Conservation (phyloP, 2,888 invertebrate species). For the Ethmia dodecea region DNA sequence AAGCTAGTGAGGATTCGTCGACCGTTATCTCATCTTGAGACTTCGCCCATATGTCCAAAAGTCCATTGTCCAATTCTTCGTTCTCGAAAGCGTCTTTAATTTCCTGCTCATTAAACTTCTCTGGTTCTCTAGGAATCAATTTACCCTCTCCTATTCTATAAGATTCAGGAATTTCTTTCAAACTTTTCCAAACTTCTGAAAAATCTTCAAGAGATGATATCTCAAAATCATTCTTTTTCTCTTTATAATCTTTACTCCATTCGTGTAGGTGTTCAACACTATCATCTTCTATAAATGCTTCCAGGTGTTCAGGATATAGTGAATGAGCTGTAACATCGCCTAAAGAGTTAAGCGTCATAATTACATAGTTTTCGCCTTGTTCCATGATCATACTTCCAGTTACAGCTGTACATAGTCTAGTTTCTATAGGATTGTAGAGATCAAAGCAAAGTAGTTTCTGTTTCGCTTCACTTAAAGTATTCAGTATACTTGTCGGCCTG, state of each 20-base stretch:
- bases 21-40: conserved; percentile 17
- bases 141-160: conserved; percentile 31
- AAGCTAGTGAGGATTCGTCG: conserved; percentile 13
- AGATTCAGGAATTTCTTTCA: conserved; percentile 43
- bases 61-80: conserved; percentile 46
- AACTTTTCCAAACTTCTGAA: conserved; percentile 37
- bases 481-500: conserved; percentile 49
- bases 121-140: conserved; percentile 12
- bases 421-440: conserved; percentile 43
- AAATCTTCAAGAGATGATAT: conserved; percentile 45
- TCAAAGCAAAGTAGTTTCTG: conserved; percentile 44
- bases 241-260: conserved; percentile 45
- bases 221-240: conserved; percentile 34
- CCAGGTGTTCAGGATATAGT: conserved; percentile 46
- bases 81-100: conserved; percentile 44
- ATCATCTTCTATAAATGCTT: conserved; percentile 46
- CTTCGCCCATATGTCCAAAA: conserved; percentile 51
- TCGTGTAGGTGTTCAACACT: conserved; percentile 39
- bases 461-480: conserved; percentile 43
- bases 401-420: conserved; percentile 44
- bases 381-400: conserved; percentile 45
- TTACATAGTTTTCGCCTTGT: conserved; percentile 40
- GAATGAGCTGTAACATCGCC: conserved; percentile 59
- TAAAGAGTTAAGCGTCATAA: conserved; percentile 56
- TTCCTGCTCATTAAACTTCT: conserved; percentile 45